Evolutionary conservation across 2,888 invertebrate species (phyloP), one percentile per base, ranked within the genome.

Genomic region (Deilephila elpenor): DNA sequence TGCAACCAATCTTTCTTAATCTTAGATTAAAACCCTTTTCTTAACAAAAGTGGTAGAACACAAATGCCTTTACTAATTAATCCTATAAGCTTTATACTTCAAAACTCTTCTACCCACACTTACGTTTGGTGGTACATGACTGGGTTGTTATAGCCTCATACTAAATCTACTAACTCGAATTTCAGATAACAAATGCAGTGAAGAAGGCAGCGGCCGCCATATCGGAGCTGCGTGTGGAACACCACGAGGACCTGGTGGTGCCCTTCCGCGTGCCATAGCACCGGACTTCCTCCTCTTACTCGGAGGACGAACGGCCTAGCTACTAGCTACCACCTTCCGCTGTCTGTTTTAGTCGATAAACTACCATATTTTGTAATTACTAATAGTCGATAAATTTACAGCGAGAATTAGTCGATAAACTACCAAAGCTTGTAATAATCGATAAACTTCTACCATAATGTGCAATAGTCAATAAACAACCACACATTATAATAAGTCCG

Each of bases 161-260:
- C 25, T 25, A 25, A 25, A 25, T 25, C 25, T 25, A 25, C 25
- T 25, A 25, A 25, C 1, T 25, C 1, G 25, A 25, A 25, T 25
- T 25, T 0, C 93, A 98, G 98, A 97, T 98, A 85, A 96, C 95
- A 75, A 95, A 94, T 77, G 95, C 96, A 72, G 95, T 97, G 59
- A 96, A 96, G 81, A 96, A 96, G 87, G 97, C 97, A 5, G 96
- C 96, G 17, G 92, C 95, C 51, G 97, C 98, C 71, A 95, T 98
- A 76, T 96, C 95, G 20, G 97, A 97, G 78, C 96, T 98, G n/a
- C 96, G 96, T 86, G 97, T 98, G 74, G 97, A 98, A 84, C 98
- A 98, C 86, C 97, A 97, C 88, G 98, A 98, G 89, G 98, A 98
- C 83, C 92, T 98, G 82, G 98, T 98, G 75, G 98, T 98, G 73